phyloP scores from a whole-genome alignment of 2,888 invertebrate species.

The Macaria liturata region DNA sequence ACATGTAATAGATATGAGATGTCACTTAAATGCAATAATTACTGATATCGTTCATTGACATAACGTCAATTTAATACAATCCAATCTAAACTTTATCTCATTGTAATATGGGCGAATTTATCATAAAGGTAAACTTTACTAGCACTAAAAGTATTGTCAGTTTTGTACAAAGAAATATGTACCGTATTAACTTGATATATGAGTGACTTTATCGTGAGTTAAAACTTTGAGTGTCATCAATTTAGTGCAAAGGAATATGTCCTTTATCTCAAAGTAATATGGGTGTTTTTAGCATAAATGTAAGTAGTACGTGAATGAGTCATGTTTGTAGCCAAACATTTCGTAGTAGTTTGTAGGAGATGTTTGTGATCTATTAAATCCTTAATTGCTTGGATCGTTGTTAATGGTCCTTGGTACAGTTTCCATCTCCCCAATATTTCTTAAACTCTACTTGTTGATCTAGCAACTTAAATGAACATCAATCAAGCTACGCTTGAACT shows the following conservation, averaged over 20 bases:
- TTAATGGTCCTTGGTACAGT: too few relatives aligned
- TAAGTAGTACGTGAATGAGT: slow-evolving; percentile 21
- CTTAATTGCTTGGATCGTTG: slow-evolving; percentile 3
- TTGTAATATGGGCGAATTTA: slow-evolving; percentile 4
- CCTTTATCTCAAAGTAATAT: slow-evolving; percentile 16
- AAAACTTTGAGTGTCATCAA: slow-evolving; percentile 24
- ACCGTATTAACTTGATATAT: slow-evolving; percentile 17
- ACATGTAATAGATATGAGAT: slow-evolving; percentile 28
- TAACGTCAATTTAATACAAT: slow-evolving; percentile 3
- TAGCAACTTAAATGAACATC: too few relatives aligned
- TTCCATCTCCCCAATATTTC: too few relatives aligned
- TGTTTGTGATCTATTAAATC: slow-evolving; percentile 8
- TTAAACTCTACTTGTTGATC: too few relatives aligned
- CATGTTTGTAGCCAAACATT: slow-evolving; percentile 25
- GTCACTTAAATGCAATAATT: slow-evolving; percentile 29
- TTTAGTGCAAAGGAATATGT: slow-evolving; percentile 12
- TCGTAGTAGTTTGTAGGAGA: slow-evolving; percentile 11
- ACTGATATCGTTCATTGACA: slow-evolving; percentile 36
- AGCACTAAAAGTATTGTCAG: background rate
- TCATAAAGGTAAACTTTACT: too few relatives aligned
- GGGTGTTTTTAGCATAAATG: background rate
- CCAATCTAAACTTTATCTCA: slow-evolving; percentile 20
- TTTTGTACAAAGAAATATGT: slow-evolving; percentile 12
- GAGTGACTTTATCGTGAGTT: background rate
- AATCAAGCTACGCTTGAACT: too few relatives aligned